These are phyloP conservation scores for Idaea aversata DNA, from an alignment of 2,888 invertebrate species.

Conservation along the genomic window DNA sequence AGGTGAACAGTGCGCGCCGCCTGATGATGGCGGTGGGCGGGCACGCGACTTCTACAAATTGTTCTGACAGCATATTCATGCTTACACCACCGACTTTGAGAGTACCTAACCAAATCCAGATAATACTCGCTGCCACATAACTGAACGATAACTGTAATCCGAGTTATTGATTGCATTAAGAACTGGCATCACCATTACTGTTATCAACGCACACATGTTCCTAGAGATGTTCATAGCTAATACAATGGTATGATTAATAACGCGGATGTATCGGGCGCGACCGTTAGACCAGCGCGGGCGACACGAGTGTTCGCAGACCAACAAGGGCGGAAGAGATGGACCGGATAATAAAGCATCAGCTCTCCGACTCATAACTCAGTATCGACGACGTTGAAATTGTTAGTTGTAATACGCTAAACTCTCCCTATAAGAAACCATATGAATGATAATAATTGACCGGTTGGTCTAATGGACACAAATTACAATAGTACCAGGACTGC, in stretches of 20 bases:
- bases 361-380: slow-evolving; percentile 70
- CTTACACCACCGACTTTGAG: slow-evolving; percentile 22
- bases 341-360: slow-evolving; percentile 75
- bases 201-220: slow-evolving; percentile 72
- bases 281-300: slow-evolving; percentile 68
- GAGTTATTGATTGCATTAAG: slow-evolving; percentile 67
- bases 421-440: slow-evolving; percentile 51
- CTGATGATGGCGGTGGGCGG: slow-evolving; percentile 63
- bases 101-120: slow-evolving; percentile 23
- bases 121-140: slow-evolving; percentile 31
- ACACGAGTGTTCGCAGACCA: slow-evolving; percentile 71
- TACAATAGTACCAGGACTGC: slow-evolving; percentile 47
- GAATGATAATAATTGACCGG: slow-evolving; percentile 67
- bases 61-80: slow-evolving; percentile 37
- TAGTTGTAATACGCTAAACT: slow-evolving; percentile 58
- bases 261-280: slow-evolving; percentile 61
- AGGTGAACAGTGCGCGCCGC: slow-evolving; percentile 63
- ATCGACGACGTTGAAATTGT: slow-evolving; percentile 72
- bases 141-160: slow-evolving; percentile 61
- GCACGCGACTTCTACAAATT: slow-evolving; percentile 53
- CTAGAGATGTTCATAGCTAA: slow-evolving; percentile 66
- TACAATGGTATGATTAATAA: slow-evolving; percentile 79
- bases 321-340: slow-evolving; percentile 78
- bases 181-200: slow-evolving; percentile 64
- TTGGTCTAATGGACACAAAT: slow-evolving; percentile 54